Conservation (phyloP, 2,113 vertebrate genomes). For the Numida meleagris region DNA sequence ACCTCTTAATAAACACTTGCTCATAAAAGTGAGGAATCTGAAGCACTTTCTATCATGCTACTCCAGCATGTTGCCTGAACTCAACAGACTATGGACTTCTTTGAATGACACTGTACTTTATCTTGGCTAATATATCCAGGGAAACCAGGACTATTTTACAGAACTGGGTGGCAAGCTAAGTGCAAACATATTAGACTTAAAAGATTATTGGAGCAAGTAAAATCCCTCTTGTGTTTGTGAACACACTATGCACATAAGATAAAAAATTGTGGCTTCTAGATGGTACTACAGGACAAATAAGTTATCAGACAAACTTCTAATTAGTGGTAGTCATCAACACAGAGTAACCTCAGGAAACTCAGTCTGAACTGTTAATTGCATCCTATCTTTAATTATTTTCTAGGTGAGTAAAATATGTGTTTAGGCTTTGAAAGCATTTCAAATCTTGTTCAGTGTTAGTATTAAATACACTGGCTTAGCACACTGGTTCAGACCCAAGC, state of each 20-base stretch:
- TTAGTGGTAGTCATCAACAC: conserved; percentile 1
- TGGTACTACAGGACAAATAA: background rate
- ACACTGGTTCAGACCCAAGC: background rate
- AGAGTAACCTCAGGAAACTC: conserved; percentile 7
- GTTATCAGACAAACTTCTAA: conserved; percentile 3
- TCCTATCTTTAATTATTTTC: conserved; percentile 22
- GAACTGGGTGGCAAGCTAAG: background rate
- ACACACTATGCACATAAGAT: background rate
- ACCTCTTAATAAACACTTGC: background rate
- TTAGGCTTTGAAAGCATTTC: conserved; percentile 1
- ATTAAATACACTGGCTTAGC: background rate
- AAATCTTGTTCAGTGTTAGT: background rate
- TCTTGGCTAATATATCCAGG: background rate
- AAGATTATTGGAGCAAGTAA: background rate
- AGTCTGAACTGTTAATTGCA: conserved; percentile 4
- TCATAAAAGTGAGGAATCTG: background rate
- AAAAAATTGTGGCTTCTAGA: background rate
- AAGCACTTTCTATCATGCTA: background rate
- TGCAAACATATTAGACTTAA: background rate
- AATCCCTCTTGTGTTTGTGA: background rate
- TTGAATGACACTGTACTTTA: accelerated
- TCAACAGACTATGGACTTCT: background rate
- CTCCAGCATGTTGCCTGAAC: background rate
- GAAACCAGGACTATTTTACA: background rate
- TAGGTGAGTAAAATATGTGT: background rate